Conservation (phyloP, 2,888 invertebrate species). For the Thysanoteuthis rhombus region DNA sequence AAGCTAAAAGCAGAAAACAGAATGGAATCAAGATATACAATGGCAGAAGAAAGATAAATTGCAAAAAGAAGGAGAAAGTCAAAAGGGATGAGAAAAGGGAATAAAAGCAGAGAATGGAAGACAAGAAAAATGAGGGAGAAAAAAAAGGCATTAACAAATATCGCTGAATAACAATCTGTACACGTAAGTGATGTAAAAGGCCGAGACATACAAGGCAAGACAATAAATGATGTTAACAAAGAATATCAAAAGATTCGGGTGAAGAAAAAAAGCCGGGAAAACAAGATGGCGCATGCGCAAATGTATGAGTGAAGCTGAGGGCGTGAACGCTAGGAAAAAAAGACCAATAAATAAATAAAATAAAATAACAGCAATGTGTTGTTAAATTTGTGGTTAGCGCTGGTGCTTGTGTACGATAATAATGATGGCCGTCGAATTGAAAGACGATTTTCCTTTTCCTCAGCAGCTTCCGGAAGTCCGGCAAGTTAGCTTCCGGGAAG, state of each 20-base stretch:
- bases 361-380: not conserved
- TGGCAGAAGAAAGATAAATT: not conserved
- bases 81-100: not conserved
- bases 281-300: not conserved
- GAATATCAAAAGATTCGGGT: not conserved
- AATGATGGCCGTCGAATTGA: slow-evolving; percentile 12
- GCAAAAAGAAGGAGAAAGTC: not conserved
- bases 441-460: slow-evolving; percentile 12
- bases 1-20: not conserved
- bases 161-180: not conserved
- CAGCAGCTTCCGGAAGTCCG: not conserved
- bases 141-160: not conserved
- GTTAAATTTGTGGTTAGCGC: slow-evolving; percentile 12
- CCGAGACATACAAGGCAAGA: not conserved
- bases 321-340: not conserved
- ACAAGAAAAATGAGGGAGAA: not conserved
- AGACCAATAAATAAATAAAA: not conserved
- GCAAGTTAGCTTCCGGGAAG: slow-evolving; percentile 12
- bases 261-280: not conserved
- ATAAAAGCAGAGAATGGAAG: not conserved
- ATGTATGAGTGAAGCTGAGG: not conserved
- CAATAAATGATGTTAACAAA: not conserved
- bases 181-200: not conserved
- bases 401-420: not conserved
- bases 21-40: not conserved